Evolutionary conservation across 2,113 vertebrate species (phyloP), one percentile per base, ranked within the genome.

Genomic region (Poicephalus meyeri): DNA sequence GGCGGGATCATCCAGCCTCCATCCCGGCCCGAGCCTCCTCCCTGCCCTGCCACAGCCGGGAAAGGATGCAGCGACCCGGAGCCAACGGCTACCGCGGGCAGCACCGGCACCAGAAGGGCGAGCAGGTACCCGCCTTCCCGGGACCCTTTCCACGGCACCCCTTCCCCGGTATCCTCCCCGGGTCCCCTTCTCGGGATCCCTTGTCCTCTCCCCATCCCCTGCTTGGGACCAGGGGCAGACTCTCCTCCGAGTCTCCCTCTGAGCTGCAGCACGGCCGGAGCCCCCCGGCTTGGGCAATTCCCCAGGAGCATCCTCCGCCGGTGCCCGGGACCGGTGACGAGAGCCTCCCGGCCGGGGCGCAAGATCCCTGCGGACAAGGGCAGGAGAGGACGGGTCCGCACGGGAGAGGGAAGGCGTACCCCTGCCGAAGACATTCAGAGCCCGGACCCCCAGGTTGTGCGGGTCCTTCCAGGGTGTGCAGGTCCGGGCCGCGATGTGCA

Each of bases 51-150:
- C 69, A 15, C 69, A 15, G 58, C 44, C 42, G 2, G 49, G 33
- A 11, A 80, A 81, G 65, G 81, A 80, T 21, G 64, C 53, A 41
- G 35, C 19, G 63, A 84, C 64, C n/a, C 20, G 73, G 78, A 91
- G 60, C 50, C 44, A 25, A 61, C 81, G 60, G 80, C 14, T 86
- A 65, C 15, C 5, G 16, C 46, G n/a, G 68, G 76, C 80, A 64
- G 72, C 73, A 35, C 17, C 50, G 61, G 44, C 74, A 39, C n/a
- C 52, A 6, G 55, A 26, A 69, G 65, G 83, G 64, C 11, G 49
- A 90, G 37, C 91, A 96, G 92, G 94, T 94, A 96, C 84, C 78
- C 17, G 20, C 28, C 25, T 16, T 37, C 3, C 63, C 15, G 47
- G n/a, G 16, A 16, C 18, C 12, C 61, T 14, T 19, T 29, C 4